These are phyloP conservation scores for Xestia xanthographa DNA, from an alignment of 2,888 invertebrate genomes.

Conservation along the genomic window DNA sequence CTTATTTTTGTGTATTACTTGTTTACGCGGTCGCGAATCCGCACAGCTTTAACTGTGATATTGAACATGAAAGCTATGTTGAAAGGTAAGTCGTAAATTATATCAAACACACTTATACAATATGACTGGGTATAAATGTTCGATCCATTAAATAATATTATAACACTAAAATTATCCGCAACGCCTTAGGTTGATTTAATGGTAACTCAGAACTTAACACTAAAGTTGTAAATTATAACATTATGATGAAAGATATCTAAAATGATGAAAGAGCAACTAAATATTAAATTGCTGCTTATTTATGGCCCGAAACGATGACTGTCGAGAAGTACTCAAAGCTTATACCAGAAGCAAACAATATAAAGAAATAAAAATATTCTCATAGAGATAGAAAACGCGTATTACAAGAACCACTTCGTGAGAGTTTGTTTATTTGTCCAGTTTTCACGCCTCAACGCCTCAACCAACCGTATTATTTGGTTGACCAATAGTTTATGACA, in stretches of 20 bases:
- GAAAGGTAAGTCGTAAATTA: constrained; percentile 16
- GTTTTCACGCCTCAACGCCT: constrained; percentile 10
- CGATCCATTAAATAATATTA: not conserved
- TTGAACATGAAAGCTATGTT: not conserved
- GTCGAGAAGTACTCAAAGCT: not conserved
- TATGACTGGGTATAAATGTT: not conserved
- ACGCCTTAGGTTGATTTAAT: constrained; percentile 1
- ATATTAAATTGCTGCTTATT: constrained; percentile 15
- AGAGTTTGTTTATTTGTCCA: constrained; percentile 22
- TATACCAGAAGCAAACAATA: constrained; percentile 5
- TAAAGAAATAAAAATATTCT: not conserved
- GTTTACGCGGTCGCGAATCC: no score
- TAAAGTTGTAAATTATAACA: not conserved
- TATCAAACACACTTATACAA: not conserved
- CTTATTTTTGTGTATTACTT: no score
- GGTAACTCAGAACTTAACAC: not conserved
- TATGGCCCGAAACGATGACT: not conserved
- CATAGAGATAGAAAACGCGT: not conserved
- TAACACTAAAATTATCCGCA: not conserved
- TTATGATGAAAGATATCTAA: not conserved
- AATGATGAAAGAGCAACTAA: not conserved
- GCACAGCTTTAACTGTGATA: not conserved
- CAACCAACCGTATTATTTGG: not conserved
- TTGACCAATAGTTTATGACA: not conserved
- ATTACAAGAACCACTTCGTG: constrained; percentile 8